Base-by-base conservation (phyloP, 2,888 invertebrate genomes). In the Lamellibrachia satsuma region DNA sequence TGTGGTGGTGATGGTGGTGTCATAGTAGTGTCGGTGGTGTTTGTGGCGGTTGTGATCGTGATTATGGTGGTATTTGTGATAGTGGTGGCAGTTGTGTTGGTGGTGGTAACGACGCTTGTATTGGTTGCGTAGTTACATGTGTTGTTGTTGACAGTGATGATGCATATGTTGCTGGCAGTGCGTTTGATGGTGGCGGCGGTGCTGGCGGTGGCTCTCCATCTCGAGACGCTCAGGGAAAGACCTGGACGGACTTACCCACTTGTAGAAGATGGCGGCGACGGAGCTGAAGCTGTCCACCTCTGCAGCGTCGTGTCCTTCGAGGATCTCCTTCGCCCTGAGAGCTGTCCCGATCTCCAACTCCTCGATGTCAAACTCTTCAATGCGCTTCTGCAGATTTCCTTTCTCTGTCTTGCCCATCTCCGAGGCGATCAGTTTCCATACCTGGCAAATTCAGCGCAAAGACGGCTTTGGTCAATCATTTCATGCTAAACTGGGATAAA, bases 341-440 rank as follows among this genome's bases (percentile, higher is more conserved):
- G 75, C 22, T 22, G 22, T 22, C 4, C 1, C 22, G 75, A 75
- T 75, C 6, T 75, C 75, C 75, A 75, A 2, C 22, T 75, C 75
- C 3, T 11, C 75, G 3, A 91, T 22, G 15, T 91, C 52, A 27
- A 91, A 91, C 6, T 91, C 52, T 52, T 91, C n/a, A 27, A 91
- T 91, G 52, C 91, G 91, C n/a, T 52, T 52, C 22, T 91, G 91
- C 15, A 91, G 91, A 91, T n/a, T n/a, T 7, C 91, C 91, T 52
- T 15, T 9, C 15, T 22, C 39, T 52, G 52, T 6, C 6, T 27
- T 91, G 22, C 52, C 91, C 7, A 91, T 91, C 2, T 6, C 7
- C 7, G 15, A 15, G 91, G 27, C 27, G 52, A 91, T 91, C 22
- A 27, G 52, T 91, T 91, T 91, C 91, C 91, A 91, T 52, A 22